A percentile compares a stretch with the other conserved stretches of the same genome.
phyloP scores from a whole-genome alignment of 2,113 vertebrate species.

The Rhinolophus ferrumequinum region DNA sequence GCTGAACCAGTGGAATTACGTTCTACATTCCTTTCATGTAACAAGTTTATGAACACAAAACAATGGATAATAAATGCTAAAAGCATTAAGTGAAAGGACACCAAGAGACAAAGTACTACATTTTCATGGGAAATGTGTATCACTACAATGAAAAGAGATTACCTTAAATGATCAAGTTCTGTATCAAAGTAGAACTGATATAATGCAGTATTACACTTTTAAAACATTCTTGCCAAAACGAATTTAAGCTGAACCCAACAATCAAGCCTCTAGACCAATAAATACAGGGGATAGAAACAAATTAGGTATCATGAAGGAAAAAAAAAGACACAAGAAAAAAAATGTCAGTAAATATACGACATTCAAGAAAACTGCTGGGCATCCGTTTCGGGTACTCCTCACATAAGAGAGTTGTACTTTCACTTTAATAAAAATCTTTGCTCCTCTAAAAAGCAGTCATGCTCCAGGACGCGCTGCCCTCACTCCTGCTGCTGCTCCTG shows the following conservation, averaged over 20 bases:
- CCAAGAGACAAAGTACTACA: neutral
- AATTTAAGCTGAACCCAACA: neutral
- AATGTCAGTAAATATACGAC: neutral
- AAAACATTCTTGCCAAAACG: neutral
- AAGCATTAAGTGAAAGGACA: neutral
- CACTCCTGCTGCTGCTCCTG: conserved; percentile 51
- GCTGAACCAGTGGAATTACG: neutral
- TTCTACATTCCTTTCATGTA: neutral
- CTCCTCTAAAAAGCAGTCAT: conserved; percentile 40
- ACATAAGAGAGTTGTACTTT: no score
- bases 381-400: no score
- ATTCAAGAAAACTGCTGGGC: neutral
- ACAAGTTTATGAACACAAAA: neutral
- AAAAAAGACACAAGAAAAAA: neutral
- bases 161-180: neutral
- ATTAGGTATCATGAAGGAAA: neutral
- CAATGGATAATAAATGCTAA: neutral
- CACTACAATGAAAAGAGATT: neutral
- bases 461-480: neutral
- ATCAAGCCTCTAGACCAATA: neutral
- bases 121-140: neutral
- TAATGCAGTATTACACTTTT: neutral
- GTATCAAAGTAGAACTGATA: neutral
- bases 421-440: no score
- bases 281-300: neutral